Evolutionary conservation across 2,888 invertebrate species (phyloP).

Genomic region (Odiellus spinosus): DNA sequence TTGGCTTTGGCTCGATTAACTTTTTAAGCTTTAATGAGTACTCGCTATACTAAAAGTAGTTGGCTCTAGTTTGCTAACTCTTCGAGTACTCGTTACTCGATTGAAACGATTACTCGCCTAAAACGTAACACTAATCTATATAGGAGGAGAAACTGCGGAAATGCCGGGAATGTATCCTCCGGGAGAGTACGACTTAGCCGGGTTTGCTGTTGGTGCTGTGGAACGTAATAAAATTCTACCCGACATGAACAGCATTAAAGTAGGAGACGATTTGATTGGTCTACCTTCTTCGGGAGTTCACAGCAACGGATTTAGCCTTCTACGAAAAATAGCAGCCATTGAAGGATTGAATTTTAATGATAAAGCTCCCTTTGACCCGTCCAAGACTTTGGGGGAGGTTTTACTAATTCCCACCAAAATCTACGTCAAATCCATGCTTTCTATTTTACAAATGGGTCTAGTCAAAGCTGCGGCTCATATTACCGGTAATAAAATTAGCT

Average conservation of each 20-base stretch:
- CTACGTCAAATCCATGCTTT: conserved; percentile 59
- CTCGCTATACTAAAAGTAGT: too few species aligned
- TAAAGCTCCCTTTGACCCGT: conserved; percentile 46
- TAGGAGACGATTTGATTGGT: conserved; percentile 67
- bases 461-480: conserved; percentile 84
- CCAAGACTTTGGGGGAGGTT: conserved; percentile 59
- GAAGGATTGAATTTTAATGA: conserved; percentile 48
- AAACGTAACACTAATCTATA: too few species aligned
- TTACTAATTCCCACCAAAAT: conserved; percentile 71
- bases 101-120: too few species aligned
- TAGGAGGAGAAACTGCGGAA: conserved; percentile 90
- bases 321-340: conserved; percentile 57
- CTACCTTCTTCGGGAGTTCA: conserved; percentile 81
- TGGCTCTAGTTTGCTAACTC: too few species aligned
- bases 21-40: too few species aligned
- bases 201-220: conserved; percentile 86
- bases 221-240: conserved; percentile 61
- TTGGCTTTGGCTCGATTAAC: too few species aligned
- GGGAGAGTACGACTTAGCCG: conserved; percentile 86
- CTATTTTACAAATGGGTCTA: conserved; percentile 48
- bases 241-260: conserved; percentile 42
- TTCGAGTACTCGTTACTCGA: too few species aligned
- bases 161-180: conserved; percentile 84
- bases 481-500: too few species aligned
- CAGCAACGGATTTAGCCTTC: conserved; percentile 83